A percentile compares a stretch with the other conserved stretches of the same genome.
Conservation (phyloP, 2,888 invertebrate species). For the Malthinus flaveolus region DNA sequence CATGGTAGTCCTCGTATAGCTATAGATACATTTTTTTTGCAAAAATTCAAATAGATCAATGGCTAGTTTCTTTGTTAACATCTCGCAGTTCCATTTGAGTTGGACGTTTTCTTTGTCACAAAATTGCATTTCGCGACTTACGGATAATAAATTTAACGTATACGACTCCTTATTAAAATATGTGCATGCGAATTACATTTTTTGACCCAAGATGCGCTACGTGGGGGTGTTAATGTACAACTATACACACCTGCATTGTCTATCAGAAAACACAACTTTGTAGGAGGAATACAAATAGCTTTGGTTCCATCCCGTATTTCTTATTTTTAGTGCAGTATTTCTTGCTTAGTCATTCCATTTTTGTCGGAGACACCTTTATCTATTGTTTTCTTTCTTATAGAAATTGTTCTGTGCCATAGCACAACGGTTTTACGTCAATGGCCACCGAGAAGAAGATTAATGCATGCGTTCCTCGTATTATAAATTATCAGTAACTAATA, state of each 20-base stretch:
- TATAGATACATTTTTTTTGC: no score
- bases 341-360: constrained; percentile 37
- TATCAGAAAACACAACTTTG: constrained; percentile 36
- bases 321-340: constrained; percentile 37
- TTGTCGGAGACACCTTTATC: constrained; percentile 35
- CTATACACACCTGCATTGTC: constrained; percentile 41
- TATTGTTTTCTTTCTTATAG: constrained; percentile 31
- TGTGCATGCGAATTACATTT: constrained; percentile 30
- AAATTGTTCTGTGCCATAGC: not conserved
- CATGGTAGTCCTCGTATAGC: no score
- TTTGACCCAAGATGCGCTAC: constrained; percentile 27
- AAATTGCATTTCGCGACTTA: not conserved
- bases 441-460: no score
- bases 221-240: constrained; percentile 33
- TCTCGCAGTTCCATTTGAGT: not conserved
- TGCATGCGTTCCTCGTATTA: no score
- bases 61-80: no score
- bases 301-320: constrained; percentile 37
- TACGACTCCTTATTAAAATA: constrained; percentile 4
- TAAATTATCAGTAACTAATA: no score
- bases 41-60: no score
- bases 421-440: no score
- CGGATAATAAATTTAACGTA: no score
- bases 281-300: constrained; percentile 42
- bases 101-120: not conserved